Evolutionary conservation across 2,113 vertebrate species (phyloP).

Genomic region (Periophthalmus modestus): DNA sequence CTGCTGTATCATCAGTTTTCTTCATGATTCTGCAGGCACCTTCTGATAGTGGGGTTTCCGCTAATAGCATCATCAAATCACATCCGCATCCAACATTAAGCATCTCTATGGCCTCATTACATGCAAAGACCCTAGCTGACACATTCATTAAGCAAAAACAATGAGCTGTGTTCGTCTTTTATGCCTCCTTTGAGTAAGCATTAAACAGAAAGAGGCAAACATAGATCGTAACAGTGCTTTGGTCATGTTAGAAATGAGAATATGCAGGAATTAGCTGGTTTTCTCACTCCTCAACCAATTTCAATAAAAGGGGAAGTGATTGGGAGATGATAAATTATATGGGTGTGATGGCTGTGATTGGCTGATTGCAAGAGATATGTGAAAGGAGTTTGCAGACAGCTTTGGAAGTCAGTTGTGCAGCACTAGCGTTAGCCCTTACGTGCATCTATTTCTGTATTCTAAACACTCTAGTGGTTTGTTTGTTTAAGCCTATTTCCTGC

Average conservation of each 20-base stretch:
- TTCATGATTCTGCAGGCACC: slow-evolving; percentile 11
- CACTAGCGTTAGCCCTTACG: background rate
- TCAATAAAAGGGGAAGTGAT: background rate
- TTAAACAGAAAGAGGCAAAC: slow-evolving; percentile 11
- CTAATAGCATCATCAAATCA: slow-evolving; percentile 41
- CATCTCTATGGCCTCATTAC: slow-evolving; percentile 47
- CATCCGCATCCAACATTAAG: slow-evolving; percentile 33
- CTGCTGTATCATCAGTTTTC: slow-evolving; percentile 31
- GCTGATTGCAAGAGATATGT: background rate
- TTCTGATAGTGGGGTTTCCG: slow-evolving; percentile 16
- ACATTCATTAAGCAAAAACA: slow-evolving; percentile 38
- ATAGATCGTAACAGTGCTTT: slow-evolving; percentile 10
- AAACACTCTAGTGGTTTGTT: background rate
- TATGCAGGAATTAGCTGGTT: background rate
- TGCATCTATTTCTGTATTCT: background rate
- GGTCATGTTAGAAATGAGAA: slow-evolving; percentile 9
- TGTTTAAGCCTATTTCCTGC: background rate
- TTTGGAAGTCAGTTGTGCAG: background rate
- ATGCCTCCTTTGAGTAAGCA: slow-evolving; percentile 16
- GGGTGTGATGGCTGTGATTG: background rate
- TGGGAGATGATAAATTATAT: background rate
- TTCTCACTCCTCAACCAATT: background rate
- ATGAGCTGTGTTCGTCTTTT: slow-evolving; percentile 40
- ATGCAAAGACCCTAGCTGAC: slow-evolving; percentile 28
- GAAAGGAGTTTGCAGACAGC: background rate